Evolutionary conservation across 2,888 invertebrate species (phyloP).

Genomic region (Saturnia pavonia): DNA sequence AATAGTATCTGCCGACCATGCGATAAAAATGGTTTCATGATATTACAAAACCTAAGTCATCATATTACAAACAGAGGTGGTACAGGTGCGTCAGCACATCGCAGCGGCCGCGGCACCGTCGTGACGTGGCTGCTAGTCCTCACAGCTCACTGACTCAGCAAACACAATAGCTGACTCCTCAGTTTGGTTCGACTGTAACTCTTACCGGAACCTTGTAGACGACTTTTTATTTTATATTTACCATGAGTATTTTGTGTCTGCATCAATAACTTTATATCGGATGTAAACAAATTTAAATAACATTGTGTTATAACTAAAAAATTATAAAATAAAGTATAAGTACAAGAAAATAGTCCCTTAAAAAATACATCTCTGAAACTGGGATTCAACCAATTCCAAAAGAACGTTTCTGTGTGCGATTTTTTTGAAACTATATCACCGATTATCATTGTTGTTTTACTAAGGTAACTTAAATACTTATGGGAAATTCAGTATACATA

Average conservation of each 20-base stretch:
- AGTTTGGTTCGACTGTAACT: background rate
- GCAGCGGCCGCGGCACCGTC: background rate
- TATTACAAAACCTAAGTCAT: background rate
- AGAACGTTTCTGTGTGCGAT: too few species aligned
- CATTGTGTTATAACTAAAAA: too few species aligned
- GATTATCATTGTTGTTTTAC: too few species aligned
- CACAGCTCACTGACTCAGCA: conserved; percentile 4
- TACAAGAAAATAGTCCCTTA: too few species aligned
- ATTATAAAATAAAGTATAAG: too few species aligned
- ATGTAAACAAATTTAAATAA: background rate
- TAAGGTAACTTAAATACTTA: too few species aligned
- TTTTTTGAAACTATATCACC: too few species aligned
- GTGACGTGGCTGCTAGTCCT: conserved; percentile 1
- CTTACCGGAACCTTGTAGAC: background rate
- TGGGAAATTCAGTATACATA: too few species aligned
- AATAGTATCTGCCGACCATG: background rate
- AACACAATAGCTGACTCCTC: background rate
- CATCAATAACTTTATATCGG: background rate
- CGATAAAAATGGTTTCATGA: background rate
- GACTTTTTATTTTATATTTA: background rate
- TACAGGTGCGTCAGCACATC: conserved; percentile 3
- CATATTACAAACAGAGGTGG: background rate
- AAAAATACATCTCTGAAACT: too few species aligned
- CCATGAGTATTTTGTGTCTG: background rate
- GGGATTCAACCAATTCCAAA: too few species aligned